Evolutionary conservation across 2,888 invertebrate species (phyloP).

Genomic region (Nemapogon koenigi): DNA sequence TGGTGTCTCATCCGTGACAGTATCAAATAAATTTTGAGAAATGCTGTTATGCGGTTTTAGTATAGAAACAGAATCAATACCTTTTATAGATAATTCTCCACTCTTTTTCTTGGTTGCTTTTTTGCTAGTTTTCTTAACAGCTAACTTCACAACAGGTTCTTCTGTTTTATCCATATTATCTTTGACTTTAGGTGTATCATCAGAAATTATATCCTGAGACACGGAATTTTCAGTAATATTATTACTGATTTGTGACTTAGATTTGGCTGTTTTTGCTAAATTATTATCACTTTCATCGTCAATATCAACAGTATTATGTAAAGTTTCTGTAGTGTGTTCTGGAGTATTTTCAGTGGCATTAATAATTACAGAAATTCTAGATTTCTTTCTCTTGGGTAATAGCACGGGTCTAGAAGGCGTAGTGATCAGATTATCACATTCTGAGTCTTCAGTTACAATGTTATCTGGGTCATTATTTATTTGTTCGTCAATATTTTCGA

Average conservation of each 20-base stretch:
- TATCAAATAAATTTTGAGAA: constrained; percentile 35
- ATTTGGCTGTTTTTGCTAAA: too few species aligned
- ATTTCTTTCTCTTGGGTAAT: constrained; percentile 32
- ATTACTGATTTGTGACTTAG: too few species aligned
- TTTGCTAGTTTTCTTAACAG: too few species aligned
- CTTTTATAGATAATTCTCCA: too few species aligned
- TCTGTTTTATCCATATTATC: too few species aligned
- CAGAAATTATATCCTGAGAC: neutral
- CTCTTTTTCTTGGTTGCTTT: too few species aligned
- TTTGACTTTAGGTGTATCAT: constrained; percentile 4
- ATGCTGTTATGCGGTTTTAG: too few species aligned
- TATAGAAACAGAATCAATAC: too few species aligned
- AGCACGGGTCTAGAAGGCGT: constrained; percentile 31
- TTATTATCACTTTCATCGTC: too few species aligned
- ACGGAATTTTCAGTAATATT: constrained; percentile 8
- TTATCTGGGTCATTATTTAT: neutral
- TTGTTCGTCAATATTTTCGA: neutral
- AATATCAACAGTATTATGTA: too few species aligned
- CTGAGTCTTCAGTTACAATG: constrained; percentile 14
- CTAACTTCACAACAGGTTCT: too few species aligned
- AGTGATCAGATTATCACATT: constrained; percentile 12
- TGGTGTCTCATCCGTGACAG: constrained; percentile 44
- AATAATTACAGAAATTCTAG: constrained; percentile 23
- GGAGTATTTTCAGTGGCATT: neutral
- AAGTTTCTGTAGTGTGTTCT: constrained; percentile 6